phyloP scores from a whole-genome alignment of 92 coral and sea anemone species.

The Epizoanthus illoricatus region DNA sequence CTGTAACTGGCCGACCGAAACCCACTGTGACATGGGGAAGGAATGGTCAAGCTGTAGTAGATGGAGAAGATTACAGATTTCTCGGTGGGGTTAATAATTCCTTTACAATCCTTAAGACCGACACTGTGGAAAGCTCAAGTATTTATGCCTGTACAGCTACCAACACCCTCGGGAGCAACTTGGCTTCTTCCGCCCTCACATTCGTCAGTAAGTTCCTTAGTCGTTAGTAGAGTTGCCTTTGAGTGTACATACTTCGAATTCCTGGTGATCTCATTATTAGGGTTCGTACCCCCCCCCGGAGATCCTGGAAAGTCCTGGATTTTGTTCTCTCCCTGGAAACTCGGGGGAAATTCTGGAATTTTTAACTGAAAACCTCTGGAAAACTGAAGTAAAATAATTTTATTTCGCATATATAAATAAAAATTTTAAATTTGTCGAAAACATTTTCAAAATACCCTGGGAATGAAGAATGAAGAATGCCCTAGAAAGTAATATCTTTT shows the following conservation, averaged over 20 bases:
- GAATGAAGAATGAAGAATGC: too few relatives aligned
- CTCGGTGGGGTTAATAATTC: slow-evolving; percentile 43
- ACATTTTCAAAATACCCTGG: too few relatives aligned
- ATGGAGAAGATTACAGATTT: slow-evolving; percentile 38
- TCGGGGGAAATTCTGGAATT: too few relatives aligned
- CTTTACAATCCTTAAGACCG: slow-evolving; percentile 30
- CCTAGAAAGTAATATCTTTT: too few relatives aligned
- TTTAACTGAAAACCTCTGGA: too few relatives aligned
- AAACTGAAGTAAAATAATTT: too few relatives aligned
- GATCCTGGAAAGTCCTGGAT: too few relatives aligned
- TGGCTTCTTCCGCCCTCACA: slow-evolving; percentile 50
- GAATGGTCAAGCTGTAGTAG: slow-evolving; percentile 35
- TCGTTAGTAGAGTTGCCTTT: not conserved
- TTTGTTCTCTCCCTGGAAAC: too few relatives aligned
- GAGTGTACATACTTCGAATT: slow-evolving; percentile 34
- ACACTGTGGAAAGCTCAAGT: slow-evolving; percentile 52
- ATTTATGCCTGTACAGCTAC: slow-evolving; percentile 62
- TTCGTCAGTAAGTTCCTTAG: slow-evolving; percentile 52
- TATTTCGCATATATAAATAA: too few relatives aligned
- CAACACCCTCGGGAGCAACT: slow-evolving; percentile 58
- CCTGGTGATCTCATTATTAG: slow-evolving; percentile 41
- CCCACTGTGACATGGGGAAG: slow-evolving; percentile 71
- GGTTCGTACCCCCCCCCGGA: too few relatives aligned
- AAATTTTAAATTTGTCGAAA: too few relatives aligned
- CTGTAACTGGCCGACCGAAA: slow-evolving; percentile 63